Percentiles rank a stretch among this genome's conserved stretches.
Conservation (phyloP, 1,140 invertebrate genomes). For the Eufriesea mexicana region DNA sequence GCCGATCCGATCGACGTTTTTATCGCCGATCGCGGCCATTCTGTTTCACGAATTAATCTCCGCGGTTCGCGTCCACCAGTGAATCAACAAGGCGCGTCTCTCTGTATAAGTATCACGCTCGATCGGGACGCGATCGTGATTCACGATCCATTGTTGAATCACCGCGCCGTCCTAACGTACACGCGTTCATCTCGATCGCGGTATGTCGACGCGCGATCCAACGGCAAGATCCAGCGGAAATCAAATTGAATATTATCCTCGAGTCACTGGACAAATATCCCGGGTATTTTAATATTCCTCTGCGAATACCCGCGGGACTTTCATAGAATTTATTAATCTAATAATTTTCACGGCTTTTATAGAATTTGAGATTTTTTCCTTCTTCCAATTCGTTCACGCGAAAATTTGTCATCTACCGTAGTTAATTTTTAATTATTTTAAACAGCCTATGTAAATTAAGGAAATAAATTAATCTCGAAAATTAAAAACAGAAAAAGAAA, state of each 20-base stretch:
- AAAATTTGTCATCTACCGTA: too few species aligned
- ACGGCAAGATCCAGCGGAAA: not conserved
- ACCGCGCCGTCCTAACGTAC: not conserved
- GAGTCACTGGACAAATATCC: not conserved
- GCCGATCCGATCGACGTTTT: not conserved
- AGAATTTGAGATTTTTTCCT: too few species aligned
- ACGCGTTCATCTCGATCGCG: not conserved
- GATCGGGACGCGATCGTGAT: conserved; percentile 13
- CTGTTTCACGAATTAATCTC: not conserved
- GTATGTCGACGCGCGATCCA: not conserved
- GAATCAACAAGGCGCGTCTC: not conserved
- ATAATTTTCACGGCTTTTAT: too few species aligned
- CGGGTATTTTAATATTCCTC: not conserved
- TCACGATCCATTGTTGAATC: conserved; percentile 22
- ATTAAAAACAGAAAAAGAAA: too few species aligned
- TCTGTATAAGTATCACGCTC: conserved; percentile 24
- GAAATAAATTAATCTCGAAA: too few species aligned
- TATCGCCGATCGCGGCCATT: not conserved
- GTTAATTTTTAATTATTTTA: too few species aligned
- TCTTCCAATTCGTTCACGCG: too few species aligned
- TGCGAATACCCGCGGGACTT: too few species aligned
- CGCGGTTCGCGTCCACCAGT: not conserved
- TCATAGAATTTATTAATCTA: too few species aligned
- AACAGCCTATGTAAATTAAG: too few species aligned
- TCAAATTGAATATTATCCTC: not conserved